Evolutionary conservation across 2,797 vertebrate genomes (phyloP).

Genomic region (Antrozous pallidus): DNA sequence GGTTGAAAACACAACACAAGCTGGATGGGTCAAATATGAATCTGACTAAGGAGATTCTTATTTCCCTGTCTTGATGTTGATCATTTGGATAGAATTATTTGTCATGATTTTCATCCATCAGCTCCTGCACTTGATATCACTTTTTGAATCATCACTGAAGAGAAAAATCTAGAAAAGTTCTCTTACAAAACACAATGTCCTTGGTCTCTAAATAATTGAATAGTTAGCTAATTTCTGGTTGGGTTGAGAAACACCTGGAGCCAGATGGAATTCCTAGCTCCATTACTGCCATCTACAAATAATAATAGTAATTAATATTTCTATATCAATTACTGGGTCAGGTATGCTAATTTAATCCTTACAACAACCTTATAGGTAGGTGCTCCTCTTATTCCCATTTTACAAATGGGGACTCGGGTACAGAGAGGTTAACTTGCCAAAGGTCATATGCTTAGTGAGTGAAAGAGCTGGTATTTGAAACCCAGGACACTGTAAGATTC

Average conservation of each 20-base stretch:
- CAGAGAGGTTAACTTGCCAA: not conserved
- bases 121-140: not conserved
- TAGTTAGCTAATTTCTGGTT: not conserved
- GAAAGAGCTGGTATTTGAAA: not conserved
- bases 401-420: not conserved
- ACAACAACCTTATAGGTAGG: not conserved
- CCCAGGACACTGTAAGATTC: not conserved
- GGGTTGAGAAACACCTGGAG: not conserved
- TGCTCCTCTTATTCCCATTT: not conserved
- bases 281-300: not conserved
- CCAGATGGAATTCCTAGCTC: not conserved
- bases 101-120: not conserved
- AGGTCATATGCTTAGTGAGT: not conserved
- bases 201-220: not conserved
- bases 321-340: not conserved
- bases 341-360: not conserved
- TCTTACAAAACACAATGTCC: not conserved
- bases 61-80: not conserved
- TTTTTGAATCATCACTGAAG: slow-evolving; percentile 3
- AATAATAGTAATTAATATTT: not conserved
- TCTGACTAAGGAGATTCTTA: not conserved
- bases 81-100: slow-evolving; percentile 9
- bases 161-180: not conserved
- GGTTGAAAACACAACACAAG: not conserved
- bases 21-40: not conserved